phyloP scores from a whole-genome alignment of 2,888 invertebrate species.

The Notodonta dromedarius region DNA sequence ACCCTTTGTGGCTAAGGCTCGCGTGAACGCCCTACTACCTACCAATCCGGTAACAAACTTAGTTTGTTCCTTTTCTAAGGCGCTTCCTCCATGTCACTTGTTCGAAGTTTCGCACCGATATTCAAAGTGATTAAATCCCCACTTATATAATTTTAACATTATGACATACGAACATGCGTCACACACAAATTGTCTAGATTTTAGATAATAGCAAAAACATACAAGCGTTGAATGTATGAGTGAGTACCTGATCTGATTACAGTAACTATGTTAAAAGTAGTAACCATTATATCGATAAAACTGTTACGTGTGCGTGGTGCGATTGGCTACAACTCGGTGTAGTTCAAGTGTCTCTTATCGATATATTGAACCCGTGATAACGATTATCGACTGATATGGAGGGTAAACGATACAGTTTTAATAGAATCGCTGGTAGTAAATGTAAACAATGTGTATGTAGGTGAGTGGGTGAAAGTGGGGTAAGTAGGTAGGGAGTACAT shows the following conservation, averaged over 20 bases:
- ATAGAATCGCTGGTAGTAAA: background rate
- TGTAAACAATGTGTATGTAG: slow-evolving; percentile 1
- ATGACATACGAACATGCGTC: background rate
- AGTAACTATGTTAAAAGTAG: slow-evolving; percentile 20
- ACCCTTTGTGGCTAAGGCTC: slow-evolving; percentile 78
- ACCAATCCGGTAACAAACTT: slow-evolving; percentile 45
- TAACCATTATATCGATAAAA: slow-evolving; percentile 4
- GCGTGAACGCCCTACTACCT: slow-evolving; percentile 76
- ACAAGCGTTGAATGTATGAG: background rate
- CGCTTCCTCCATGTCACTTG: slow-evolving; percentile 48
- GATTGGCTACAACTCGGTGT: slow-evolving; percentile 15
- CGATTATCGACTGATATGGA: slow-evolving; percentile 28
- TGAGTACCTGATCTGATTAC: slow-evolving; percentile 10
- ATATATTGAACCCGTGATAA: slow-evolving; percentile 47
- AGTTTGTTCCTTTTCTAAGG: slow-evolving; percentile 42
- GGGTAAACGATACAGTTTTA: slow-evolving; percentile 21
- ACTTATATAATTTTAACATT: background rate
- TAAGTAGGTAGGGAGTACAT: too few species aligned
- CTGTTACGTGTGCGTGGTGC: slow-evolving; percentile 11
- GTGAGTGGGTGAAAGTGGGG: slow-evolving; percentile 5
- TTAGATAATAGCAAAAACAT: background rate
- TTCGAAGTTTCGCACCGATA: slow-evolving; percentile 60
- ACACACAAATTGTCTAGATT: background rate
- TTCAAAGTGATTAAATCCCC: background rate
- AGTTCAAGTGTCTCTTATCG: slow-evolving; percentile 55